Base-by-base conservation (phyloP, 1,140 invertebrate species). In the Chymomyza costata region DNA sequence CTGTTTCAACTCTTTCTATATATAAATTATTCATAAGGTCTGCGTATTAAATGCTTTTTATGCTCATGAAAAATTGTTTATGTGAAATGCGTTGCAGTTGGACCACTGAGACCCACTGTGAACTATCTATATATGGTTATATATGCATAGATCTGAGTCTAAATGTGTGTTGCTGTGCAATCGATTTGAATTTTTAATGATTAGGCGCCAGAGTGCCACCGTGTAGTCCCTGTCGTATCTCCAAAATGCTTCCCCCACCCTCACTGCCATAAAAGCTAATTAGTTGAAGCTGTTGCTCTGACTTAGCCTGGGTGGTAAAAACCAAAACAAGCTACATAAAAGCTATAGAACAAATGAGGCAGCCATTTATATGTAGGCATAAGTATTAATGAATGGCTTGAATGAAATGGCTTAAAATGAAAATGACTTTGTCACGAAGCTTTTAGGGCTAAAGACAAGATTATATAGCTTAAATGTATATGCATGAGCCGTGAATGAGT, bases 111-210 rank as follows among this genome's bases (percentile, higher is more conserved):
- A 66, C 49, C 39, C 52, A 35, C n/a, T n/a, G n/a, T n/a, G n/a
- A n/a, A n/a, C n/a, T n/a, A n/a, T n/a, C n/a, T n/a, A n/a, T n/a
- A n/a, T n/a, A n/a, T n/a, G n/a, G n/a, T n/a, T n/a, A n/a, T n/a
- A n/a, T n/a, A n/a, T n/a, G n/a, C n/a, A n/a, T n/a, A n/a, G n/a
- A n/a, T n/a, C n/a, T n/a, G 16, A 39, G 10, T 16, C 15, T 17
- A 14, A 11, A 17, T 51, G 43, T 18, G 32, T n/a, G n/a, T n/a
- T n/a, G n/a, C n/a, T n/a, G n/a, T 73, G 65, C 70, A 67, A 70
- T 82, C 70, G 78, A 82, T 82, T 82, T 82, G 76, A 82, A 82
- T 82, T 82, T 76, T 82, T 82, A 82, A 82, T 82, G 78, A 82
- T 76, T 82, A 82, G 76, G 76, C 76, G 76, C 76, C 76, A 82